Conservation (phyloP, 2,888 invertebrate genomes). For the Xylota segnis region DNA sequence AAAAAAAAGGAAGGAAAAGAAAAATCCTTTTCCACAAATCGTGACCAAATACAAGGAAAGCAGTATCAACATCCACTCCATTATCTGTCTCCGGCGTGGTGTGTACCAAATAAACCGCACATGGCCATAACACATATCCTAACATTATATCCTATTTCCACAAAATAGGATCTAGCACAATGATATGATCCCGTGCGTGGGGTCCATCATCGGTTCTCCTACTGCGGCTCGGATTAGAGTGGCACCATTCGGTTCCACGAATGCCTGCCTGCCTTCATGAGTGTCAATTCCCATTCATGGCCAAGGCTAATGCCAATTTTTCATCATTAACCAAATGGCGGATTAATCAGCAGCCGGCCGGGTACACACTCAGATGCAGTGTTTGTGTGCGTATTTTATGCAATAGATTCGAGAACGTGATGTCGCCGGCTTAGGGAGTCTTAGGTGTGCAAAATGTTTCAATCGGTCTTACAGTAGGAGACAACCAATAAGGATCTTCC, state of each 20-base stretch:
- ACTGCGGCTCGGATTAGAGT: conserved; percentile 53
- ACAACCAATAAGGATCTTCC: conserved; percentile 67
- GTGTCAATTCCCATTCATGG: conserved; percentile 71
- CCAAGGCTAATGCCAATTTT: conserved; percentile 75
- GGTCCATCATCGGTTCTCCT: conserved; percentile 52
- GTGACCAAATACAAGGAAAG: conserved; percentile 68
- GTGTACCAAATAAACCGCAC: conserved; percentile 60
- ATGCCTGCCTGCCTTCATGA: conserved; percentile 66
- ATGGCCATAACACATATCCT: conserved; percentile 62
- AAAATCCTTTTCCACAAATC: conserved; percentile 59
- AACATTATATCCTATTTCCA: conserved; percentile 61
- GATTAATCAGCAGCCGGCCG: conserved; percentile 70
- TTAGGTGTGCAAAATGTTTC: conserved; percentile 74
- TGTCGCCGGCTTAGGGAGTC: conserved; percentile 63
- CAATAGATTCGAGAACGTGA: conserved; percentile 55
- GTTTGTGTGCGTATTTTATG: neutral
- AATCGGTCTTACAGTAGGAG: conserved; percentile 39
- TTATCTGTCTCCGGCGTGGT: conserved; percentile 23
- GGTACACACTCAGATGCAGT: neutral
- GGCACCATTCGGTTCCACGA: no score
- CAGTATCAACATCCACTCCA: conserved; percentile 54
- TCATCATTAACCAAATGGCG: conserved; percentile 76
- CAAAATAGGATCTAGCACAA: conserved; percentile 72
- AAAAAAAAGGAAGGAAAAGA: conserved; percentile 14
- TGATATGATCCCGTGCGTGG: conserved; percentile 72